Evolutionary conservation across 2,888 invertebrate genomes (phyloP), one percentile per base, ranked within the genome.

Genomic region (Nomada goodeniana): DNA sequence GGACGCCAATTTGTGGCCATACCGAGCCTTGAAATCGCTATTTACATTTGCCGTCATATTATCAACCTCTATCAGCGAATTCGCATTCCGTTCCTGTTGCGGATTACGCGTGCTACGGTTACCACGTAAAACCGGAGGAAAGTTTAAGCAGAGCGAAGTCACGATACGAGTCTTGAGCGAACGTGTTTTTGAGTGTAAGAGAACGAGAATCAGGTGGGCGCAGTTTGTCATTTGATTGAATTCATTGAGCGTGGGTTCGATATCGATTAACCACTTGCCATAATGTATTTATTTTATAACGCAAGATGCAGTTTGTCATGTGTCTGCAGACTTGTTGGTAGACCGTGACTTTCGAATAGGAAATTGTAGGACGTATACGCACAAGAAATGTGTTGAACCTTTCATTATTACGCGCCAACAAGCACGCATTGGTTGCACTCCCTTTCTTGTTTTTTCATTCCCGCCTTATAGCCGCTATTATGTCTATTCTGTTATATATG

Each of bases 1-100:
- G 47, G 50, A 70, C 44, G 60, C 64, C 65, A 80, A 82, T 80
- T 71, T 82, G 80, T 42, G 73, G 70, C 60, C 42, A 20, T 20
- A 42, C 79, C 64, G 13, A 60, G 23, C n/a, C 47, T 26, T 29
- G 36, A 47, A 23, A 20, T 18, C 23, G 36, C 20, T 53, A 60
- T 75, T 75, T 82, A 74, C 52, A 42, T 23, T 52, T 13, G 47
- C 67, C 47, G 55, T 26, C 68, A 59, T 80, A 64, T 65, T 52
- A 23, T 20, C 29, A 63, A 15, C 2, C 53, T 20, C 20, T 9
- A 11, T 53, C 20, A 5, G n/a, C 9, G 2, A n/a, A 36, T 42
- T 15, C 52, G 57, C 20, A 60, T 29, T 47, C 50, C n/a, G 29
- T 11, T 11, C 18, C 50, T 52, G 60, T 61, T 11, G 10, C 42